These are phyloP conservation scores for Tenthredo livida DNA, from an alignment of 2,888 invertebrate genomes.

Conservation along the genomic window DNA sequence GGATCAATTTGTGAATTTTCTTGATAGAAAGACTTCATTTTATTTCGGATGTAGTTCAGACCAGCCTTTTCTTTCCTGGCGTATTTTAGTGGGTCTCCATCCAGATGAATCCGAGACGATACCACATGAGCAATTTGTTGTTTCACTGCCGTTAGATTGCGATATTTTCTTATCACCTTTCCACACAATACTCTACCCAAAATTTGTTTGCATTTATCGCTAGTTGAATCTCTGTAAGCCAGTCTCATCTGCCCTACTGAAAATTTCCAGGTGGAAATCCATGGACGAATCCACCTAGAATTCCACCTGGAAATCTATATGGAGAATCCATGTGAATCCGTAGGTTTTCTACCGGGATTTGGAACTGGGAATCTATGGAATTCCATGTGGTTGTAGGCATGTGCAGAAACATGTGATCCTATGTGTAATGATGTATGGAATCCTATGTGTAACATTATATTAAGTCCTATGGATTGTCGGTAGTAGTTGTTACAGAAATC, in stretches of 20 bases:
- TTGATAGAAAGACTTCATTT: neutral
- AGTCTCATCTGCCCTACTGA: neutral
- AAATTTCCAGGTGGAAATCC: too few relatives aligned
- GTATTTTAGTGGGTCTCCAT: slow-evolving; percentile 17
- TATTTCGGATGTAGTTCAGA: neutral
- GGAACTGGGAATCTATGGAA: too few relatives aligned
- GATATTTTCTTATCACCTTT: neutral
- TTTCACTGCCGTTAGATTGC: neutral
- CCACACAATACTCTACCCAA: neutral
- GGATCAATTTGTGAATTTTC: slow-evolving; percentile 25
- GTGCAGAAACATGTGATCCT: too few relatives aligned
- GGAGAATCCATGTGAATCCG: too few relatives aligned
- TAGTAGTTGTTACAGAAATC: too few relatives aligned
- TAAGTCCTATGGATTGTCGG: too few relatives aligned
- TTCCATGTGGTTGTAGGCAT: too few relatives aligned
- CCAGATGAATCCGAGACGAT: neutral
- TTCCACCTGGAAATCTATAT: too few relatives aligned
- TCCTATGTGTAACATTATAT: too few relatives aligned
- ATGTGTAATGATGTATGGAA: too few relatives aligned
- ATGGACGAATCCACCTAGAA: too few relatives aligned
- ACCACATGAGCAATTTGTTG: neutral
- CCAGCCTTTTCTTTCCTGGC: neutral
- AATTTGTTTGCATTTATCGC: neutral
- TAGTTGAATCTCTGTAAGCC: neutral
- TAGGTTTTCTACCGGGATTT: too few relatives aligned